These are phyloP conservation scores for Bursaphelenchus okinawaensis DNA, from an alignment of 2,888 invertebrate species.

Conservation along the genomic window DNA sequence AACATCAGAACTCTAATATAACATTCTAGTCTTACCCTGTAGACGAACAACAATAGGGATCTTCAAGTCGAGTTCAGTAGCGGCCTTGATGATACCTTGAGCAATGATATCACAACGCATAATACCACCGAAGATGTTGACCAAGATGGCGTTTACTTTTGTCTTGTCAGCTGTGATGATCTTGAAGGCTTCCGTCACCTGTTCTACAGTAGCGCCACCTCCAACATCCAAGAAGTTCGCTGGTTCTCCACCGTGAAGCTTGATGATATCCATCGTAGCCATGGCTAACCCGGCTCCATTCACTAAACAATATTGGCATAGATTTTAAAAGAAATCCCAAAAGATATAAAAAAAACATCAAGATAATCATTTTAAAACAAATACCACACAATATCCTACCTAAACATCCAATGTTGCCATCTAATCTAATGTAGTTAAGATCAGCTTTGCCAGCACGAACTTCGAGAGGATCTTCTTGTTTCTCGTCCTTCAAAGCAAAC, in stretches of 20 bases:
- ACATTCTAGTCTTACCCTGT: conserved; percentile 68
- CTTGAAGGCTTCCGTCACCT: conserved; percentile 72
- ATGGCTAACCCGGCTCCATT: conserved; percentile 88
- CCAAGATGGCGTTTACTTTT: conserved; percentile 76
- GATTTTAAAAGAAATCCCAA: background rate
- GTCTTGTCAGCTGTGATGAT: conserved; percentile 72
- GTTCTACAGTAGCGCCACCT: conserved; percentile 82
- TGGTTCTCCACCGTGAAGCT: conserved; percentile 87
- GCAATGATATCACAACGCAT: conserved; percentile 97
- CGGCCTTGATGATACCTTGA: conserved; percentile 85
- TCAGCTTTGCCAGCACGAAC: conserved; percentile 84
- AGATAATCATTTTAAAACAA: background rate
- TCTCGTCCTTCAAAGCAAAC: conserved; percentile 79
- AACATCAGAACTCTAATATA: too few relatives aligned
- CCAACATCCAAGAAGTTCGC: conserved; percentile 96
- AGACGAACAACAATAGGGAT: conserved; percentile 86
- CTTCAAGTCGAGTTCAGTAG: conserved; percentile 72
- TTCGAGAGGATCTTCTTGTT: conserved; percentile 72
- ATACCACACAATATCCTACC: conserved; percentile 60
- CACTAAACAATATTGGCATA: conserved; percentile 64
- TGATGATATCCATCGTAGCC: conserved; percentile 99
- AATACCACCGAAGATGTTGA: conserved; percentile 98
- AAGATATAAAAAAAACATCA: too few relatives aligned
- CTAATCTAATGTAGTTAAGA: conserved; percentile 92
- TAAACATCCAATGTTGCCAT: conserved; percentile 89